These are phyloP conservation scores for Dicroscelio sp. DNA, from an alignment of 2,888 invertebrate genomes.

Conservation along the genomic window DNA sequence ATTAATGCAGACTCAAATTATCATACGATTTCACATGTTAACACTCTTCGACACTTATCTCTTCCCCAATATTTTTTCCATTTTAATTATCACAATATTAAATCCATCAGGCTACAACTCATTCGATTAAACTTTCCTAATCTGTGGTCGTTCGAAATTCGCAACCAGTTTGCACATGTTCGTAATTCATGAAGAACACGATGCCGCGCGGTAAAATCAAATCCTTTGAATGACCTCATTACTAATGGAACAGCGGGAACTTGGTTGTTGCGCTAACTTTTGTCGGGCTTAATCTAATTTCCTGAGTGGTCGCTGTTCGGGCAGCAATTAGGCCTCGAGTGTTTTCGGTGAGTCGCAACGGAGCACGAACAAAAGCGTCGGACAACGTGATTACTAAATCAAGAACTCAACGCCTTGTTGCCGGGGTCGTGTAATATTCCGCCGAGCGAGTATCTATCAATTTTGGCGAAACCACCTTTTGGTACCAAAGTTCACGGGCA, in stretches of 20 bases:
- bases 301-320: conserved; percentile 64
- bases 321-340: conserved; percentile 76
- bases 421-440: conserved; percentile 65
- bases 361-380: conserved; percentile 68
- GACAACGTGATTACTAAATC: conserved; percentile 87
- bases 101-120: too few relatives aligned
- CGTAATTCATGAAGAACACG: background rate
- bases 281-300: conserved; percentile 67
- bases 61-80: too few relatives aligned
- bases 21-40: too few relatives aligned
- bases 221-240: conserved; percentile 70
- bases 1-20: too few relatives aligned
- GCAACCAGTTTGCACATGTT: too few relatives aligned
- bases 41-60: too few relatives aligned
- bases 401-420: conserved; percentile 83
- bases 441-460: conserved; percentile 71
- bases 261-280: conserved; percentile 67
- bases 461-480: conserved; percentile 56
- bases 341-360: conserved; percentile 56
- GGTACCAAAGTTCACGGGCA: conserved; percentile 75
- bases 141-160: too few relatives aligned
- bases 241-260: conserved; percentile 58
- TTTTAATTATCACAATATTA: too few relatives aligned
- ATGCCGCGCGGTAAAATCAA: conserved; percentile 41
- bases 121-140: too few relatives aligned